Base-by-base conservation (phyloP, 2,113 vertebrate genomes). In the Leptocoma aspasia region DNA sequence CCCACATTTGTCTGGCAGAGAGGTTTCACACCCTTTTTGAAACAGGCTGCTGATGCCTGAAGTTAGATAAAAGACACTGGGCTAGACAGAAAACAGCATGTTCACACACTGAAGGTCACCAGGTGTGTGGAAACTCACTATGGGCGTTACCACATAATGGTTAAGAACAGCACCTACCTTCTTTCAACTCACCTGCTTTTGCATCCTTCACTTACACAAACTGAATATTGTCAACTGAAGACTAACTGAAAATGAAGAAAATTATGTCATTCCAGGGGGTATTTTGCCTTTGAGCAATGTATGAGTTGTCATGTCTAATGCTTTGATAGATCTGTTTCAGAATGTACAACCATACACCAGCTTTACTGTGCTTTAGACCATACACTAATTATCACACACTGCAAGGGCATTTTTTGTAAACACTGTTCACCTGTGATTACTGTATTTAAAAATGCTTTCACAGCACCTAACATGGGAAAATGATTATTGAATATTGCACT, bases 221-320 rank as follows among this genome's bases (percentile, higher is more conserved):
- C 8, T 30, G 37, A 85, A 52, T 9, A 33, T 6, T 77, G 33
- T 3, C 42, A 81, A 30, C 28, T 0, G 0, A 59, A 75, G 23
- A 64, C 11, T 33, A 30, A 60, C 41, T 3, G 18, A 61, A 39
- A 66, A 47, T 2, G 6, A 84, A 65, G 37, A 57, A 70, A 83
- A 66, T 3, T 1, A 41, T 4, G 28, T 5, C 21, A 66, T 6
- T 45, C 33, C 15, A 44, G 18, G 3, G 5, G 10, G 9, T 3
- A 26, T 45, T 82, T 81, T 83, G 16, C 23, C 35, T 69, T 72
- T 49, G 41, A 60, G 13, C 49, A 82, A n/a, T 0, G 5, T 5
- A 21, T 0, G 3, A 60, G 13, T 21, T n/a, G 7, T 16, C 22
- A n/a, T 0, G 1, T 39, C n/a, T 21, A 69, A 41, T 13, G 6